Conservation (phyloP, 2,888 invertebrate genomes). For the Hemicrepidius hirtus region DNA sequence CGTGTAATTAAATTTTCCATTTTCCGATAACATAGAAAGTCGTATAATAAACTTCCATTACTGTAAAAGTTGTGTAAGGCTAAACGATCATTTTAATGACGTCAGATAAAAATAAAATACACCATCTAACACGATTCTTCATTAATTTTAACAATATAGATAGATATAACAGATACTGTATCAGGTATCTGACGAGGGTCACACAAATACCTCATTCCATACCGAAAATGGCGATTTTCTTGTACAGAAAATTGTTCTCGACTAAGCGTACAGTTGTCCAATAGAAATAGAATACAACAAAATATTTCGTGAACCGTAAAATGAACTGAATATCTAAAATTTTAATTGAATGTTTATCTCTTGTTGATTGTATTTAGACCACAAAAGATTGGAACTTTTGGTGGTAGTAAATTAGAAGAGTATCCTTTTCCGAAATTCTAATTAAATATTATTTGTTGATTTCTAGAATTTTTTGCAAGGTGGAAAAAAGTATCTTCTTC, state of each 20-base stretch:
- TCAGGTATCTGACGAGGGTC: constrained; percentile 26
- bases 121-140: constrained; percentile 6
- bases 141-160: constrained; percentile 24
- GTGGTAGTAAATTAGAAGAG: too few relatives aligned
- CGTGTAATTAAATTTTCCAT: too few relatives aligned
- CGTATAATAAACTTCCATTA: too few relatives aligned
- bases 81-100: constrained; percentile 11
- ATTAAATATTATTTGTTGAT: too few relatives aligned
- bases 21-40: too few relatives aligned
- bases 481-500: too few relatives aligned
- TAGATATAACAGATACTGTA: constrained; percentile 20
- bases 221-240: constrained; percentile 4
- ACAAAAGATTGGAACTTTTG: too few relatives aligned
- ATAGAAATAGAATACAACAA: background rate
- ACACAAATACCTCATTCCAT: constrained; percentile 10
- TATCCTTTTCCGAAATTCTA: too few relatives aligned
- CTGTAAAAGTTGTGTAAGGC: background rate
- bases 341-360: too few relatives aligned
- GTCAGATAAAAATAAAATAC: constrained; percentile 1
- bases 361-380: too few relatives aligned
- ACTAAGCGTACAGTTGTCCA: background rate
- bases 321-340: too few relatives aligned
- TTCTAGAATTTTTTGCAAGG: too few relatives aligned
- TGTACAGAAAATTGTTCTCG: background rate
- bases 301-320: background rate